Evolutionary conservation across 2,888 invertebrate genomes (phyloP), one percentile per base, ranked within the genome.

Genomic region (Pantelozetes paolii): DNA sequence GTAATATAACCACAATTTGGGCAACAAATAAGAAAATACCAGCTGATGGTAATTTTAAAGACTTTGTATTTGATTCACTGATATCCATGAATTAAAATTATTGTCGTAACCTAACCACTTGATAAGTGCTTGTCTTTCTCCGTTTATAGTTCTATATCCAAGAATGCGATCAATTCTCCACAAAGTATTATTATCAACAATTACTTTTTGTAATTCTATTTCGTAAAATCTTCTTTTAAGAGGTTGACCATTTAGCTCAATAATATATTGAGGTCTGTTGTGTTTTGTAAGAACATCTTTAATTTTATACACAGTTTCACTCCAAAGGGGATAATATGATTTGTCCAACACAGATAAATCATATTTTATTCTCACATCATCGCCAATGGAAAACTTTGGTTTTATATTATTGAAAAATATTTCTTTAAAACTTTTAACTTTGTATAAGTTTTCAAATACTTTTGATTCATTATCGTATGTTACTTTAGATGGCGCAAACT

Each of bases 321-420:
- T 40, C 67, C 67, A 67, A 2, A 40, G 5, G 23, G 76, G 71
- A 67, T 73, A 57, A 20, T 73, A 75, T 26, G 73, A 74, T 67
- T 74, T 74, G 5, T 73, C 74, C 57, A 77, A 73, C 0, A 1
- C 6, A 1, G 3, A 13, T 28, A 75, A 71, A 13, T 28, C 13
- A 28, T 72, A 73, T 26, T 69, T 75, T 6, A 72, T 59, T 0
- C 76, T 40, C 0, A 77, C 76, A 15, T 20, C 59, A 72, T 75
- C 74, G 0, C 72, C 72, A 13, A 72, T 30, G 67, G 73, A 69
- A 71, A 75, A 23, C 23, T 42, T 36, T 54, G n/a, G 6, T n/a
- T n/a, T n/a, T 26, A 40, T n/a, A 20, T 50, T 50, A 18, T n/a
- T 15, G 2, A 36, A 9, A 5, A 36, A 8, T 36, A 18, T 2